These are phyloP conservation scores for Acrossocheilus wenchowensis DNA, from an alignment of 2,797 vertebrate genomes.

Conservation along the genomic window DNA sequence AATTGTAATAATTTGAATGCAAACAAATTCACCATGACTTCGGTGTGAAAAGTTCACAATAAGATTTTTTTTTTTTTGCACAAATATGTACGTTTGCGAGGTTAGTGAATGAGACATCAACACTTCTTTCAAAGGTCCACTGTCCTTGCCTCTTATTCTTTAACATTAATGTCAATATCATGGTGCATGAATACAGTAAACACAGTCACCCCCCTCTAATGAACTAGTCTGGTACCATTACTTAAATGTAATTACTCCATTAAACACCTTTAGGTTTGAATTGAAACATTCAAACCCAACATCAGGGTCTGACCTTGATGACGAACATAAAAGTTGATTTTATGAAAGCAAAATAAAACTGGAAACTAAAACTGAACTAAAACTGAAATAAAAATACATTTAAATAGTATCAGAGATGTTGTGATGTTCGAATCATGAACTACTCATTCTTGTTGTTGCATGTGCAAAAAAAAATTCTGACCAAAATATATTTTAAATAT, in stretches of 20 bases:
- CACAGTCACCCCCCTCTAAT: not conserved
- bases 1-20: not conserved
- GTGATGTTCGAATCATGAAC: too few species aligned
- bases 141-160: not conserved
- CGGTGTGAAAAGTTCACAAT: too few species aligned
- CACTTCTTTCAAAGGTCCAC: not conserved
- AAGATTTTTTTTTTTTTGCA: not conserved
- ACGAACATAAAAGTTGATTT: not conserved
- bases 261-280: not conserved
- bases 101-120: not conserved
- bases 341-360: not conserved
- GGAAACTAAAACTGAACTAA: too few species aligned
- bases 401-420: too few species aligned
- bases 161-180: not conserved
- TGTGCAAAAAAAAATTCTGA: too few species aligned
- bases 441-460: too few species aligned
- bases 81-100: not conserved
- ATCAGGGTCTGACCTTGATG: not conserved
- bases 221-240: not conserved
- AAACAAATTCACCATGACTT: too few species aligned
- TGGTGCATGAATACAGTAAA: not conserved
- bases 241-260: not conserved
- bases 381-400: too few species aligned
- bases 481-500: too few species aligned
- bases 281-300: not conserved